Evolutionary conservation across 2,888 invertebrate species (phyloP).

Genomic region (Leptinotarsa peninsularis): DNA sequence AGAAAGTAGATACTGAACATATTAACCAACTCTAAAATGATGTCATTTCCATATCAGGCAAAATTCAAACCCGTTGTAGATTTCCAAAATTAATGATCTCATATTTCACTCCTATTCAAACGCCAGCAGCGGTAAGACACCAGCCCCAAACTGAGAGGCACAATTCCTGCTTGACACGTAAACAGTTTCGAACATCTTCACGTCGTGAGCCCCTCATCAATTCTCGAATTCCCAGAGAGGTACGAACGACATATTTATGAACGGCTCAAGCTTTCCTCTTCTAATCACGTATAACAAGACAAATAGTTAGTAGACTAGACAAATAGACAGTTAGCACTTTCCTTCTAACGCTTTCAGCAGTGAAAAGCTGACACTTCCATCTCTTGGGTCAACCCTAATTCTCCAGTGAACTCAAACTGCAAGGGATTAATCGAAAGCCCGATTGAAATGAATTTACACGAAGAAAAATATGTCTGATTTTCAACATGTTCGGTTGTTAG

Average conservation of each 20-base stretch:
- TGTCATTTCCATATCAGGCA: too few species aligned
- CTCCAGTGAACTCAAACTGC: conserved; percentile 34
- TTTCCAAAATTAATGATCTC: not conserved
- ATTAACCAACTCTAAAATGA: too few species aligned
- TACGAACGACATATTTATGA: conserved; percentile 26
- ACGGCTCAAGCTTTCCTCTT: conserved; percentile 23
- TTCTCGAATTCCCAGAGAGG: conserved; percentile 4
- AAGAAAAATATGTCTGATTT: conserved; percentile 8
- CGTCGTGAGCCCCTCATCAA: conserved; percentile 24
- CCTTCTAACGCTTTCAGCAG: conserved; percentile 26
- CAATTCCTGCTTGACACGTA: conserved; percentile 9
- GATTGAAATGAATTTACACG: conserved; percentile 24
- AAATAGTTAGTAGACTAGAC: conserved; percentile 38
- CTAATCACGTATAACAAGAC: conserved; percentile 39
- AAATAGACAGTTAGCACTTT: conserved; percentile 41
- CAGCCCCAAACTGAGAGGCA: not conserved
- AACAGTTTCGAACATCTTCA: conserved; percentile 3
- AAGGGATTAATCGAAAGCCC: conserved; percentile 29
- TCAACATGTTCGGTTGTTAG: not conserved
- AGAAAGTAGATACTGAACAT: too few species aligned
- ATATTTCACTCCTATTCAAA: not conserved
- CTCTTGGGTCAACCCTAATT: conserved; percentile 39
- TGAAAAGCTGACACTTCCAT: conserved; percentile 40
- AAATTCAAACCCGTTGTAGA: not conserved
- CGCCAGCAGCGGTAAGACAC: not conserved